Evolutionary conservation across 2,888 invertebrate genomes (phyloP).

Genomic region (Rhodophaea formosa): DNA sequence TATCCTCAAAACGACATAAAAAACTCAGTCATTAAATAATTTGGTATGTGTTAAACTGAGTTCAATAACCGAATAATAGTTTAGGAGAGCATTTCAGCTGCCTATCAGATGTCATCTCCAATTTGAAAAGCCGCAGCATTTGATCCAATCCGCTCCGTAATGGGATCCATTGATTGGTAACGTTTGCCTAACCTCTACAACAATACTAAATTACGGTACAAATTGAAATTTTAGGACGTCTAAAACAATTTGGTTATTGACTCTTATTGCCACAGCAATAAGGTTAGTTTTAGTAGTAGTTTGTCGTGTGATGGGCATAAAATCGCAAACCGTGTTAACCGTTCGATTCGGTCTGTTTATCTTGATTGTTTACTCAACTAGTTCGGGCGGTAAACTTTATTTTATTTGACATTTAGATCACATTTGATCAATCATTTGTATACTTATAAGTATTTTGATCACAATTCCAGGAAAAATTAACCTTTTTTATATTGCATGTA

Average conservation of each 20-base stretch:
- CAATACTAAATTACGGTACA: constrained; percentile 25
- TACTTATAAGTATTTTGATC: no score
- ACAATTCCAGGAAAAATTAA: no score
- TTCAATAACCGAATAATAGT: no score
- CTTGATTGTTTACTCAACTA: not conserved
- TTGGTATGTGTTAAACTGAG: no score
- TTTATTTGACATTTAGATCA: not conserved
- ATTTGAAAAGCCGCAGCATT: constrained; percentile 9
- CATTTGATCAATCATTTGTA: not conserved
- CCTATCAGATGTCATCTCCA: not conserved
- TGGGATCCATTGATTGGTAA: constrained; percentile 12
- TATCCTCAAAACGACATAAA: no score
- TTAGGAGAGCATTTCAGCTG: no score
- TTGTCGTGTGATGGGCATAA: constrained; percentile 4
- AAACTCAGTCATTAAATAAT: no score
- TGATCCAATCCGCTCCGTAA: constrained; percentile 5
- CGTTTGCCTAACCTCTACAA: constrained; percentile 18
- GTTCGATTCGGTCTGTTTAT: constrained; percentile 1
- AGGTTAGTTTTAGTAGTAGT: not conserved
- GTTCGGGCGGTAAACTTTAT: constrained; percentile 1
- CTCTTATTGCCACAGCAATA: not conserved
- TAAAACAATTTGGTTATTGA: not conserved
- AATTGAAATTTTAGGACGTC: constrained; percentile 11
- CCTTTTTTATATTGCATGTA: no score
- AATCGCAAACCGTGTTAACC: not conserved